Base-by-base conservation (phyloP, 2,888 invertebrate genomes). In the Amphipyra tragopoginis region DNA sequence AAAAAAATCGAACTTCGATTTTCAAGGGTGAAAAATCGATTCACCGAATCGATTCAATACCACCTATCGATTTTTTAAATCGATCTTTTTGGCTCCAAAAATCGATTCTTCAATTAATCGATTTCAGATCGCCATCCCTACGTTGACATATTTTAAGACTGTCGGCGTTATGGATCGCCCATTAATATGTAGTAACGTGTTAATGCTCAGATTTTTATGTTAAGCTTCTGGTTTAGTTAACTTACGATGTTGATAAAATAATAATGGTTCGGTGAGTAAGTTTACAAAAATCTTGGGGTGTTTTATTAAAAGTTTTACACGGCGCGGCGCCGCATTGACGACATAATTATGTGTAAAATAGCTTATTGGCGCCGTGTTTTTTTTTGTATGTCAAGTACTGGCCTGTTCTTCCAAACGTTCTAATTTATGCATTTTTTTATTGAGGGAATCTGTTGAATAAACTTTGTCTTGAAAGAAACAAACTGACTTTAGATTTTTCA, bases 61-160 rank as follows among this genome's bases (percentile, higher is more conserved):
- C n/a, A n/a, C n/a, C n/a, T n/a, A n/a, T n/a, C n/a, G n/a, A n/a
- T n/a, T n/a, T n/a, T n/a, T n/a, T n/a, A n/a, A n/a, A n/a, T n/a
- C n/a, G n/a, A n/a, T n/a, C n/a, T n/a, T n/a, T n/a, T n/a, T n/a
- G n/a, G n/a, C n/a, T n/a, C n/a, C n/a, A n/a, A n/a, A n/a, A n/a
- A n/a, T n/a, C n/a, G n/a, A n/a, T n/a, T n/a, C n/a, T n/a, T n/a
- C n/a, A n/a, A n/a, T n/a, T n/a, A n/a, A n/a, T n/a, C n/a, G n/a
- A n/a, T n/a, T n/a, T n/a, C n/a, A n/a, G n/a, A n/a, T n/a, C n/a
- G n/a, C n/a, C n/a, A n/a, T n/a, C n/a, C n/a, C n/a, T n/a, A 65
- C 65, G 56, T 68, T 75, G 75, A 64, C 72, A 75, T 34, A 60
- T 70, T 69, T 69, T 65, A 53, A 42, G 48, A 36, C 26, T 39